Conservation (phyloP, 2,797 vertebrate species). For the Pempheris klunzingeri region DNA sequence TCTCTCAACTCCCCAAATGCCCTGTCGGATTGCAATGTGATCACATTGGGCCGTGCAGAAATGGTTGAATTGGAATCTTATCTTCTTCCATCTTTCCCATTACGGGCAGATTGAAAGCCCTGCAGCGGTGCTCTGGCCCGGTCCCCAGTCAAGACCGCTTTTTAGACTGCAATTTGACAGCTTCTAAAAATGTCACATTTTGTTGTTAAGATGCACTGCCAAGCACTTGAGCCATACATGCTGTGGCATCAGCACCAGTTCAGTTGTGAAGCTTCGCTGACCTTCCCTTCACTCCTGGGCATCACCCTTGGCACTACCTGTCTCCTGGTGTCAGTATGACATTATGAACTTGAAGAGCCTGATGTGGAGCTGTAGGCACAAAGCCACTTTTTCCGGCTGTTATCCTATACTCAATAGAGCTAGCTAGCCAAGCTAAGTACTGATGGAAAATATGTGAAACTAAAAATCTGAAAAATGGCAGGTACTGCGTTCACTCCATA, state of each 20-base stretch:
- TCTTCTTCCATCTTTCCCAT: slow-evolving; percentile 86
- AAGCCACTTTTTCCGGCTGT: slow-evolving; percentile 66
- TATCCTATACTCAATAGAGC: slow-evolving; percentile 51
- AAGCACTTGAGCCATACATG: slow-evolving; percentile 79
- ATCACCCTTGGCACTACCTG: slow-evolving; percentile 80
- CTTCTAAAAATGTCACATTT: slow-evolving; percentile 86
- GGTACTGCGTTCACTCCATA: slow-evolving; percentile 3
- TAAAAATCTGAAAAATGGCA: slow-evolving; percentile 22
- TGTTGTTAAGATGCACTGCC: slow-evolving; percentile 83
- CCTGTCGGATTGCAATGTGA: slow-evolving; percentile 80
- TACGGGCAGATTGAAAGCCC: slow-evolving; percentile 84
- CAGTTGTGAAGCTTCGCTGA: slow-evolving; percentile 76
- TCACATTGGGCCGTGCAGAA: slow-evolving; percentile 82
- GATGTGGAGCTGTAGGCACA: slow-evolving; percentile 75
- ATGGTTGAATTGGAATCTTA: slow-evolving; percentile 85
- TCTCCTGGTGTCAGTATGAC: slow-evolving; percentile 80
- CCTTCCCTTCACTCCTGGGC: slow-evolving; percentile 81
- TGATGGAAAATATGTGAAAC: slow-evolving; percentile 43
- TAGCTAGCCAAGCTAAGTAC: slow-evolving; percentile 19
- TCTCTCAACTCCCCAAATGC: slow-evolving; percentile 79
- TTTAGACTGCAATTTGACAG: slow-evolving; percentile 83
- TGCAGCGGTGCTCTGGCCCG: slow-evolving; percentile 77
- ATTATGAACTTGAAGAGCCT: slow-evolving; percentile 79
- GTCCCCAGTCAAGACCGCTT: slow-evolving; percentile 81
- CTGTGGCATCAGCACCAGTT: slow-evolving; percentile 78